Conservation (phyloP, 2,888 invertebrate genomes). For the Trissolcus brochymenae region DNA sequence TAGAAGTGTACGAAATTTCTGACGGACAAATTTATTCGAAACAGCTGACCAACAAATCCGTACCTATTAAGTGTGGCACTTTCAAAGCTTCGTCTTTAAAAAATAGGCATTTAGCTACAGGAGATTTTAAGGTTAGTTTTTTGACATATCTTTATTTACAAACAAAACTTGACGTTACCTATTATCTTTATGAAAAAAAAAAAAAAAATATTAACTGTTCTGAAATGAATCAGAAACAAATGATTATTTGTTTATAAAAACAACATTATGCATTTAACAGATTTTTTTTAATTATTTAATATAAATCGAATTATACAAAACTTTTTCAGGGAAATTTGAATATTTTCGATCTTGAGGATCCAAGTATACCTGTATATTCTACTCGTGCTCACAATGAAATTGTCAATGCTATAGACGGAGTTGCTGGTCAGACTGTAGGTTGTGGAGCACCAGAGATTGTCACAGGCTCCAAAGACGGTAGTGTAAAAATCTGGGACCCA, state of each 20-base stretch:
- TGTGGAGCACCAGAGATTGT: slow-evolving; percentile 97
- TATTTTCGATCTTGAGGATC: slow-evolving; percentile 82
- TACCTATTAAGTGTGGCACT: slow-evolving; percentile 93
- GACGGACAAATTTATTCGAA: slow-evolving; percentile 84
- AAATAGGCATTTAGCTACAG: slow-evolving; percentile 90
- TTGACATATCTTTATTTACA: too few relatives aligned
- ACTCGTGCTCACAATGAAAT: slow-evolving; percentile 89
- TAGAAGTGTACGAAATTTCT: slow-evolving; percentile 88
- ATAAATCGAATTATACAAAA: too few relatives aligned
- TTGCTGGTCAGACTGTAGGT: slow-evolving; percentile 87
- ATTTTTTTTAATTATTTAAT: too few relatives aligned
- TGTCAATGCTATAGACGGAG: slow-evolving; percentile 93
- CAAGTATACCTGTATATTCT: slow-evolving; percentile 85
- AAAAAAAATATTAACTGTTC: too few relatives aligned
- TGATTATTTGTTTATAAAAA: too few relatives aligned
- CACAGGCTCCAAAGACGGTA: slow-evolving; percentile 95
- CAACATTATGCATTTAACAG: too few relatives aligned
- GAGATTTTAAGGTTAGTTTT: slow-evolving; percentile 82
- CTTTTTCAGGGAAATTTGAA: slow-evolving; percentile 79
- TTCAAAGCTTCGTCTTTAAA: slow-evolving; percentile 92
- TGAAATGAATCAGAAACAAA: too few relatives aligned
- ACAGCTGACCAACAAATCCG: slow-evolving; percentile 87
- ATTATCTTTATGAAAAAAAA: too few relatives aligned
- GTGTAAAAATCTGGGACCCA: slow-evolving; percentile 96
- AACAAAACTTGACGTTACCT: too few relatives aligned